These are phyloP conservation scores for Lordiphosa collinella DNA, from an alignment of 1,140 invertebrate species.

Conservation along the genomic window DNA sequence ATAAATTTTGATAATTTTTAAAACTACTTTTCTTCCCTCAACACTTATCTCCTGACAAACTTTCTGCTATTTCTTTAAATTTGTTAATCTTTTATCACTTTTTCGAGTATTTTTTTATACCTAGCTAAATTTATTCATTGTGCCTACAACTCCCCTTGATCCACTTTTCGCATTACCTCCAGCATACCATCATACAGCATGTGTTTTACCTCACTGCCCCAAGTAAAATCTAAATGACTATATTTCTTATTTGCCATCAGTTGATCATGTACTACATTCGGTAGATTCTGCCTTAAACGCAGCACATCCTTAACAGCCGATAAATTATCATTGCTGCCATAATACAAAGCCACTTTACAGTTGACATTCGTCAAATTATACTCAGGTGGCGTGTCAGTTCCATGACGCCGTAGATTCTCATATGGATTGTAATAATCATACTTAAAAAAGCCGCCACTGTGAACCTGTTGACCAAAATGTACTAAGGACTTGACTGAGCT, in stretches of 20 bases:
- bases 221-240: conserved; percentile 82
- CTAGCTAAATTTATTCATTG: too few species aligned
- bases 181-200: conserved; percentile 78
- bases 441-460: conserved; percentile 45
- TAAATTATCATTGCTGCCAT: conserved; percentile 44
- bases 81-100: too few species aligned
- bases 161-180: conserved; percentile 61
- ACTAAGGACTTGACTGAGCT: conserved; percentile 30
- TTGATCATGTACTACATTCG: conserved; percentile 78
- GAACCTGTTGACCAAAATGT: conserved; percentile 38
- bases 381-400: conserved; percentile 17
- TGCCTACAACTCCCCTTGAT: conserved; percentile 34
- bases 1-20: too few species aligned
- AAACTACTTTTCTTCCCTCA: too few species aligned
- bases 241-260: conserved; percentile 74
- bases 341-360: conserved; percentile 57
- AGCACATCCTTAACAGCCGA: conserved; percentile 49
- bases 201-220: conserved; percentile 79
- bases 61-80: too few species aligned
- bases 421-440: conserved; percentile 20
- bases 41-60: too few species aligned
- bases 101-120: too few species aligned
- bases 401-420: conserved; percentile 28
- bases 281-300: conserved; percentile 71
- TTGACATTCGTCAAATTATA: conserved; percentile 48